Conservation (phyloP, 2,113 vertebrate genomes). For the Mormyrus lacerda region DNA sequence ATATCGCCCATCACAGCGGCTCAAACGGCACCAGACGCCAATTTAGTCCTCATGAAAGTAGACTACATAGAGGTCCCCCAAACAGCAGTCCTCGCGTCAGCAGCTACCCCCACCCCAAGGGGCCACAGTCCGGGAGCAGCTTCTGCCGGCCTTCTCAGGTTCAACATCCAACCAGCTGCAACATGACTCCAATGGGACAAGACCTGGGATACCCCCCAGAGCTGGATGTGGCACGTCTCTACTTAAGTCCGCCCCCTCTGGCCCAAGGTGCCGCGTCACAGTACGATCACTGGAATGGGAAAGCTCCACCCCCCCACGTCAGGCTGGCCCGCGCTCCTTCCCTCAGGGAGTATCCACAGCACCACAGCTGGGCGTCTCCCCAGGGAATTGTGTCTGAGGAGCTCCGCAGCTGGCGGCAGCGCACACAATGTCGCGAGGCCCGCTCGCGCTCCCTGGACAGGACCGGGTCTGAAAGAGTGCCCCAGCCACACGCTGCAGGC, state of each 20-base stretch:
- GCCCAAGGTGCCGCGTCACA: conserved; percentile 18
- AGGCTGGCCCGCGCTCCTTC: conserved; percentile 67
- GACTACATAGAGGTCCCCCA: neutral
- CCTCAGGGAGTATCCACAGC: conserved; percentile 64
- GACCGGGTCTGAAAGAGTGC: conserved; percentile 50
- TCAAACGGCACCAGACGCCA: conserved; percentile 9
- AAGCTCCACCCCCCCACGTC: conserved; percentile 57
- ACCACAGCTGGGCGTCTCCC: conserved; percentile 55
- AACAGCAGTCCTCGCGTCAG: neutral
- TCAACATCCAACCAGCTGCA: conserved; percentile 13
- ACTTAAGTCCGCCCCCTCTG: conserved; percentile 45
- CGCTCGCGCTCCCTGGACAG: conserved; percentile 55
- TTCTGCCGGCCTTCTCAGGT: conserved; percentile 23
- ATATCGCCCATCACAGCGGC: conserved; percentile 31
- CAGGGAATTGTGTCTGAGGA: conserved; percentile 70
- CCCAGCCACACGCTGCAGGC: conserved; percentile 32
- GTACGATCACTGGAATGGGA: conserved; percentile 41
- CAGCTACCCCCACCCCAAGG: conserved; percentile 39
- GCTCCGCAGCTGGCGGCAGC: conserved; percentile 75
- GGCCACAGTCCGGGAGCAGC: neutral
- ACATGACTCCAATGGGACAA: conserved; percentile 14
- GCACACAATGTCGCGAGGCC: conserved; percentile 55
- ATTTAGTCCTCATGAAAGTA: neutral
- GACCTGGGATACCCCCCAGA: conserved; percentile 36
- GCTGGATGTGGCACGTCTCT: conserved; percentile 39